These are phyloP conservation scores for Cephalotes varians DNA, from an alignment of 2,888 invertebrate genomes.

Conservation along the genomic window DNA sequence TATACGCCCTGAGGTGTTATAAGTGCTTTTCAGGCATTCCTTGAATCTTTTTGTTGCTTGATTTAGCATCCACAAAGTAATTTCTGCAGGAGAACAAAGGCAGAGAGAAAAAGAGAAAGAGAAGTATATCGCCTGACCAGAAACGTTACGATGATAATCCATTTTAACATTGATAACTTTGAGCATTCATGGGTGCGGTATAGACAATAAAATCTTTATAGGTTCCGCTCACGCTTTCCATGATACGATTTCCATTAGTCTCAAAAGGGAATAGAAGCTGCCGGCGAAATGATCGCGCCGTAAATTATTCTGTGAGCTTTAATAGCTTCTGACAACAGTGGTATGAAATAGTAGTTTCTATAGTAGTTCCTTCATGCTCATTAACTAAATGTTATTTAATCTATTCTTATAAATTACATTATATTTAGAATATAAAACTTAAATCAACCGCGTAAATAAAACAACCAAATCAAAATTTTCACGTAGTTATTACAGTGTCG, in stretches of 20 bases:
- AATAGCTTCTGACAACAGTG: not conserved
- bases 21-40: not conserved
- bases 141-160: conserved; percentile 31
- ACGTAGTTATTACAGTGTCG: not conserved
- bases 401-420: not conserved
- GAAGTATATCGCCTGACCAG: conserved; percentile 17
- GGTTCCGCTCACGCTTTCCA: conserved; percentile 42
- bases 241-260: conserved; percentile 33
- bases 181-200: conserved; percentile 9
- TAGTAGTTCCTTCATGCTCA: not conserved
- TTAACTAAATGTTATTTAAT: conserved; percentile 3
- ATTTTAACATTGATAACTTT: conserved; percentile 43
- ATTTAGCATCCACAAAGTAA: not conserved
- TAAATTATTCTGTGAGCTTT: conserved; percentile 33
- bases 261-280: conserved; percentile 30
- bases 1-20: not conserved
- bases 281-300: conserved; percentile 10
- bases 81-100: not conserved
- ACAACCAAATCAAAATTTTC: not conserved
- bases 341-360: not conserved
- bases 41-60: not conserved
- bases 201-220: conserved; percentile 29
- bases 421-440: not conserved
- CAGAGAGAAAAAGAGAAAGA: not conserved
- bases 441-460: not conserved